These are phyloP conservation scores for Diadromus collaris DNA, from an alignment of 2,888 invertebrate species.

Conservation along the genomic window DNA sequence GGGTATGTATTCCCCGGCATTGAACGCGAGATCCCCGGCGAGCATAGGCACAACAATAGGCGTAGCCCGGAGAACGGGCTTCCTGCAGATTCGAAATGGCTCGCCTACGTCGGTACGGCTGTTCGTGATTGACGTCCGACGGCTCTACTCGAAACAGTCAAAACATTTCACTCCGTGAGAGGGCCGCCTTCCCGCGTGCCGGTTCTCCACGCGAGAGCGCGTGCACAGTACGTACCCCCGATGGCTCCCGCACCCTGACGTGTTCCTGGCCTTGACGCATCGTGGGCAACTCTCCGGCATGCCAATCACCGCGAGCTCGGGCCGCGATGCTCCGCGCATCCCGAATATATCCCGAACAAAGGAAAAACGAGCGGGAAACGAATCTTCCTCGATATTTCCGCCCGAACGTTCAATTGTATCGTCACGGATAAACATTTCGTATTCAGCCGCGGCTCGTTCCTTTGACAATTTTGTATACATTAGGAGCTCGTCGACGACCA, in stretches of 20 bases:
- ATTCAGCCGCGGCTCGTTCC: constrained; percentile 23
- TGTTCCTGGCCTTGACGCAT: constrained; percentile 73
- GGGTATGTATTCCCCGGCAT: constrained; percentile 18
- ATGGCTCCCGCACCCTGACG: constrained; percentile 61
- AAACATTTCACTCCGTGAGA: constrained; percentile 71
- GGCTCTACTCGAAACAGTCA: constrained; percentile 77
- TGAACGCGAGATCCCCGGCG: constrained; percentile 30
- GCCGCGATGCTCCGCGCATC: constrained; percentile 39
- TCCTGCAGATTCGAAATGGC: constrained; percentile 71
- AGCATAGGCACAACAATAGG: constrained; percentile 50
- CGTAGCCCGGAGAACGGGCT: constrained; percentile 49
- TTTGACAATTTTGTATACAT: constrained; percentile 25
- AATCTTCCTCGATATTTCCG: constrained; percentile 47
- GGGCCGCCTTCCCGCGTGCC: constrained; percentile 10
- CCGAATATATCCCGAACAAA: constrained; percentile 45
- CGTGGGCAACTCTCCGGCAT: constrained; percentile 51
- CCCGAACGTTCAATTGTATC: constrained; percentile 19
- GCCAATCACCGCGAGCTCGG: constrained; percentile 67
- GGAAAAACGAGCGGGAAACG: constrained; percentile 32
- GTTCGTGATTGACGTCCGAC: constrained; percentile 76
- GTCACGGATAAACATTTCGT: constrained; percentile 35
- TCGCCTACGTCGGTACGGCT: constrained; percentile 72
- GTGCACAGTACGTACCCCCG: constrained; percentile 15
- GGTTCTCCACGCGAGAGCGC: constrained; percentile 1
- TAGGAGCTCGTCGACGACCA: neutral